A percentile compares a stretch with the other conserved stretches of the same genome.
These are phyloP conservation scores for Chrosomus eos DNA, from an alignment of 2,797 vertebrate genomes.

Conservation along the genomic window DNA sequence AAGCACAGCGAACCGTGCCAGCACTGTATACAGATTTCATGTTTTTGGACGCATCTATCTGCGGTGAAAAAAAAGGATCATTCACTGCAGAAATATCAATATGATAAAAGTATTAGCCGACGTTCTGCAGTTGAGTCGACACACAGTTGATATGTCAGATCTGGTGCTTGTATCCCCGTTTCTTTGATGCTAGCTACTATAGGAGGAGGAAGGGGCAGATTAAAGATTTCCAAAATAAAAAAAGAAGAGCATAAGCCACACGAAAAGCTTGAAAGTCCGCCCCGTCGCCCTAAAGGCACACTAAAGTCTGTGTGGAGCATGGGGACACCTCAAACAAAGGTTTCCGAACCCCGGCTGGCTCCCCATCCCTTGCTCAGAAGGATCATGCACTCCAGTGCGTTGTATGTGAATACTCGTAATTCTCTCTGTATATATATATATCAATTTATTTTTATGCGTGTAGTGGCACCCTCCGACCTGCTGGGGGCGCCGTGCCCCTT, in stretches of 20 bases:
- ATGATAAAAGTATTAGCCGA: conserved; percentile 81
- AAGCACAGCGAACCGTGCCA: conserved; percentile 73
- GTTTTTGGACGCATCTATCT: conserved; percentile 67
- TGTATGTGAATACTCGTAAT: conserved; percentile 59
- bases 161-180: conserved; percentile 61
- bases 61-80: conserved; percentile 71
- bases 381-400: conserved; percentile 51
- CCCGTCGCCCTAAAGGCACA: conserved; percentile 72
- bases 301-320: conserved; percentile 71
- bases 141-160: conserved; percentile 76
- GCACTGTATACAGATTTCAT: conserved; percentile 73
- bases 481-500: conserved; percentile 33
- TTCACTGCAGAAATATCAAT: conserved; percentile 80
- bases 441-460: conserved; percentile 52
- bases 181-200: conserved; percentile 63
- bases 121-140: conserved; percentile 68
- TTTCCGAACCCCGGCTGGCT: conserved; percentile 9
- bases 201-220: conserved; percentile 55
- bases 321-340: conserved; percentile 58
- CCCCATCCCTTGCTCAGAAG: conserved; percentile 49
- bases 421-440: conserved; percentile 55
- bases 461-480: conserved; percentile 53
- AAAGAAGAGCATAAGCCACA: conserved; percentile 63
- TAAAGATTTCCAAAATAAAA: conserved; percentile 55
- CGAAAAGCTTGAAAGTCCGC: conserved; percentile 61